These are phyloP conservation scores for Palloptera scutellata DNA, from an alignment of 2,888 invertebrate species.

Conservation along the genomic window DNA sequence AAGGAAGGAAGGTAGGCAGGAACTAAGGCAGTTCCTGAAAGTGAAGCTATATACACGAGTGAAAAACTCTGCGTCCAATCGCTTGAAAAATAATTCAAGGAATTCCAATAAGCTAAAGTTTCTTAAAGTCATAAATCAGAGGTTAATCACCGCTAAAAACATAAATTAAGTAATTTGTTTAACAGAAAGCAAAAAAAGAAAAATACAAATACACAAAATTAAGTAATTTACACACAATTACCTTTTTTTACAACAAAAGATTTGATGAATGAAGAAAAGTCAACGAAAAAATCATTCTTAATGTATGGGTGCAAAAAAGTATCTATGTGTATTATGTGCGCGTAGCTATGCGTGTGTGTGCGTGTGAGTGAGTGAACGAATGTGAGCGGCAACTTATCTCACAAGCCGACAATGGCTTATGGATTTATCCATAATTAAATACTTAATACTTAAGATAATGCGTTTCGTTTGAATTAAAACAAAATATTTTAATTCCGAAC, in stretches of 20 bases:
- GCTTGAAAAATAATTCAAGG: no score
- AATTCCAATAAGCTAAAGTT: no score
- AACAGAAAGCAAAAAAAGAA: not conserved
- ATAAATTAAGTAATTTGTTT: slow-evolving; percentile 24
- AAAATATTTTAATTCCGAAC: slow-evolving; percentile 7
- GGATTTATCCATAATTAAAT: no score
- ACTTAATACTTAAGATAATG: no score
- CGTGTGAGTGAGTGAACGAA: not conserved
- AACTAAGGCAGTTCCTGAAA: no score
- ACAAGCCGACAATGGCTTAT: not conserved
- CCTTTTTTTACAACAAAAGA: slow-evolving; percentile 1
- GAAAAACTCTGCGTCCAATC: no score
- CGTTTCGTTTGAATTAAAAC: not conserved
- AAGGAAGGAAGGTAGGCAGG: not conserved
- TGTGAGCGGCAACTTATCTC: not conserved
- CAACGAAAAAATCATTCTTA: slow-evolving; percentile 6
- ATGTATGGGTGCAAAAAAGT: not conserved
- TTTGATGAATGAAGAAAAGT: slow-evolving; percentile 4
- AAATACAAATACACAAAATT: not conserved
- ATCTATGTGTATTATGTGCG: not conserved
- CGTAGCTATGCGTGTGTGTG: not conserved
- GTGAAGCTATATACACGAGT: no score
- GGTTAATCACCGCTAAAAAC: no score
- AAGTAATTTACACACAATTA: not conserved
- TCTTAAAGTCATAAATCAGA: no score